Evolutionary conservation across 2,888 invertebrate genomes (phyloP), one percentile per base, ranked within the genome.

Genomic region (Notodonta ziczac): DNA sequence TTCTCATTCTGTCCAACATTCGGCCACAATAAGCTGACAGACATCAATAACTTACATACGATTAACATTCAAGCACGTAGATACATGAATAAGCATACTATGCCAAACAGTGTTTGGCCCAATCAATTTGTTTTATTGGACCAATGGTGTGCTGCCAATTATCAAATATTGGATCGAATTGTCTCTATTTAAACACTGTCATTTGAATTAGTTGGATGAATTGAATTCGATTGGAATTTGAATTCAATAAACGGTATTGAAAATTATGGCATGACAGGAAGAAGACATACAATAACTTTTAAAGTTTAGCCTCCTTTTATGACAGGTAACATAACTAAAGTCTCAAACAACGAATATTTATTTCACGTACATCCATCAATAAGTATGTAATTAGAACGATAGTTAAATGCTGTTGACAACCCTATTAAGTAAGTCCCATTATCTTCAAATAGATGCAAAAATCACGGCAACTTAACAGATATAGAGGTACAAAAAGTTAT

Each of bases 21-120:
- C 77, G 77, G 76, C 74, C 76, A 80, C 82, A 78, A 79, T 73
- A 80, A 82, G 82, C 78, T 80, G 89, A 89, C 89, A 77, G 82
- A 83, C 83, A 53, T 53, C 35, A 54, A 87, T 81, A 82, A 81
- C 80, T 80, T 85, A 86, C 80, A 81, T 82, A 81, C 80, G 83
- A 73, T 68, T 80, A 81, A 81, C 81, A 83, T 78, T 70, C 62
- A 74, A 75, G 82, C 77, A 75, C 73, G 74, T 72, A 70, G 62
- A 65, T 71, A 74, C 68, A 72, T 35, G 53, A 66, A 69, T 64
- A 74, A 75, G 73, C 73, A 54, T 65, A 69, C 57, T 62, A 66
- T 39, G 56, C 56, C 52, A 60, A 63, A 39, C 54, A 64, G 52
- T 35, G 54, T 67, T 57, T 58, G 32, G 58, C 46, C 50, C 46